A percentile compares a stretch with the other conserved stretches of the same genome.
Conservation (phyloP, 2,888 invertebrate species). For the Drosophila merina region DNA sequence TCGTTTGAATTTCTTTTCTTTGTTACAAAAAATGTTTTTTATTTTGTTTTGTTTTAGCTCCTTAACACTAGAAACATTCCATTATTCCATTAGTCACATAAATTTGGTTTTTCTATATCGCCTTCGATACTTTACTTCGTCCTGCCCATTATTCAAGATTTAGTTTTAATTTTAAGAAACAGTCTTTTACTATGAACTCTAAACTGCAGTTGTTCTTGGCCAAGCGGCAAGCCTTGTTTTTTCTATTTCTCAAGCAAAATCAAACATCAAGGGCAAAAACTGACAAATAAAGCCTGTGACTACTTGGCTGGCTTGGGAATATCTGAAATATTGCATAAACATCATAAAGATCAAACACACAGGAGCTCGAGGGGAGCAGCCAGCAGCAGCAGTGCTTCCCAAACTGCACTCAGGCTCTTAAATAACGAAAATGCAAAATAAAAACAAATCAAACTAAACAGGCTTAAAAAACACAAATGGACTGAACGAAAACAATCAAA, state of each 20-base stretch:
- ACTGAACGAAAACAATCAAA: slow-evolving; percentile 64
- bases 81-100: slow-evolving; percentile 30
- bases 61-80: slow-evolving; percentile 41
- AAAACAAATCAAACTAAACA: slow-evolving; percentile 36
- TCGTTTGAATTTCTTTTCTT: slow-evolving; percentile 29
- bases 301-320: slow-evolving; percentile 72
- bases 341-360: slow-evolving; percentile 31
- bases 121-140: slow-evolving; percentile 9
- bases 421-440: slow-evolving; percentile 7
- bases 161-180: slow-evolving; percentile 70
- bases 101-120: slow-evolving; percentile 31
- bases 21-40: slow-evolving; percentile 54
- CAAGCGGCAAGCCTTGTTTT: slow-evolving; percentile 3
- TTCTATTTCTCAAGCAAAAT: slow-evolving; percentile 21
- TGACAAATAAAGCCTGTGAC: slow-evolving; percentile 41
- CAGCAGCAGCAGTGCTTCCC: too few relatives aligned
- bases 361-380: background rate
- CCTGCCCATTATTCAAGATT: slow-evolving; percentile 36
- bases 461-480: slow-evolving; percentile 38
- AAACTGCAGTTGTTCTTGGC: slow-evolving; percentile 62
- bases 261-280: slow-evolving; percentile 10
- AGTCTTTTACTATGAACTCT: slow-evolving; percentile 79
- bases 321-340: slow-evolving; percentile 61
- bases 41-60: slow-evolving; percentile 27
- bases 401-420: background rate